Percentiles rank a stretch among this genome's conserved stretches.
These are phyloP conservation scores for Rhynchophorus ferrugineus DNA, from an alignment of 1,140 invertebrate species.

Conservation along the genomic window DNA sequence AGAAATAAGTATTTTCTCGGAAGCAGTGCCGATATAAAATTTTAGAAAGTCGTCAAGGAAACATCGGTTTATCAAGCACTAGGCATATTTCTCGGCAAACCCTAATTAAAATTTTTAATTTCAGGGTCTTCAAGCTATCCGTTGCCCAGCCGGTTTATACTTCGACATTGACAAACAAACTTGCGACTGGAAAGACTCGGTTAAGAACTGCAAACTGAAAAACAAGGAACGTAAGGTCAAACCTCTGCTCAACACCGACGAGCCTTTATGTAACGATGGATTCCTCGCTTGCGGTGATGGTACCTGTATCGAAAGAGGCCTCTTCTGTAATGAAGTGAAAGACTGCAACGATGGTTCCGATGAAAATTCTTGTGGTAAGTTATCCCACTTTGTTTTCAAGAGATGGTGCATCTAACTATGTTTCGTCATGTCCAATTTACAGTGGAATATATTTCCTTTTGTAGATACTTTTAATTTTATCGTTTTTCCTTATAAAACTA, in stretches of 20 bases:
- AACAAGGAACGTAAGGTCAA: conserved; percentile 85
- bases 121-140: conserved; percentile 82
- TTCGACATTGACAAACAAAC: conserved; percentile 96
- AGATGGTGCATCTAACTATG: too few relatives aligned
- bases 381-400: too few relatives aligned
- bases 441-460: too few relatives aligned
- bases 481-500: too few relatives aligned
- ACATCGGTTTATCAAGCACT: too few relatives aligned
- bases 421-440: too few relatives aligned
- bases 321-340: conserved; percentile 91
- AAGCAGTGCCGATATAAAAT: too few relatives aligned
- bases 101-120: conserved; percentile 19
- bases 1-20: too few relatives aligned
- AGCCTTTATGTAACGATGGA: conserved; percentile 82
- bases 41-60: too few relatives aligned
- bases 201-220: conserved; percentile 88
- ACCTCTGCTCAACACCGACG: conserved; percentile 82
- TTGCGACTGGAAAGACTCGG: conserved; percentile 90
- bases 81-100: too few relatives aligned
- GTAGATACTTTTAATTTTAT: too few relatives aligned
- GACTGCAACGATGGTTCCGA: conserved; percentile 85
- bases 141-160: conserved; percentile 85
- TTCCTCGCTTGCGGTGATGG: conserved; percentile 81
- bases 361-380: conserved; percentile 86
- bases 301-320: conserved; percentile 76